A percentile compares a stretch with the other conserved stretches of the same genome.
Evolutionary conservation across 2,888 invertebrate species (phyloP).

Genomic region (Alloplasta piceator): DNA sequence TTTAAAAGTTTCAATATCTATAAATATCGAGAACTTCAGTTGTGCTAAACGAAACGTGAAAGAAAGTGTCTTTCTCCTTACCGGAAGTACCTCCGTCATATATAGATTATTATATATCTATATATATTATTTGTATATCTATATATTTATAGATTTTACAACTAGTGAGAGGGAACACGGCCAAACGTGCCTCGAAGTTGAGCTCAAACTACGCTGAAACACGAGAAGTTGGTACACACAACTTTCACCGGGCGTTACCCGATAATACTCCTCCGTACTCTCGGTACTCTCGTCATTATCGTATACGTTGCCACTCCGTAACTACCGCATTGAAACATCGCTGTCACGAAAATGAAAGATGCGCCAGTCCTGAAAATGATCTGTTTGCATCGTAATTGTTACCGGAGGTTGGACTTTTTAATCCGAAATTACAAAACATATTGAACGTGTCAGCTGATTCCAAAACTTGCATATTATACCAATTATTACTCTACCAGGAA

Average conservation of each 20-base stretch:
- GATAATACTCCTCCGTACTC: conserved; percentile 35
- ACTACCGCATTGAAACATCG: background rate
- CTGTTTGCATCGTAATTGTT: no score
- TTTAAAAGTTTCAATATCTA: conserved; percentile 1
- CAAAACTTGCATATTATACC: no score
- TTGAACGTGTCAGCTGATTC: no score
- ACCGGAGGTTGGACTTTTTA: no score
- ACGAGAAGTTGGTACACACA: conserved; percentile 58
- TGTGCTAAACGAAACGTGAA: no score
- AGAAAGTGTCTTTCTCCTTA: conserved; percentile 17
- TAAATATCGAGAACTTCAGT: no score
- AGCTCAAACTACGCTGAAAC: conserved; percentile 48
- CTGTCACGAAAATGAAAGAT: background rate
- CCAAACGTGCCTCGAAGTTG: conserved; percentile 21
- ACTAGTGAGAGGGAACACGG: conserved; percentile 4
- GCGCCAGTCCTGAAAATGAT: no score
- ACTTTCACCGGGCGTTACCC: conserved; percentile 60
- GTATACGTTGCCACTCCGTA: conserved; percentile 40
- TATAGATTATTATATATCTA: no score
- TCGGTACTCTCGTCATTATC: conserved; percentile 56
- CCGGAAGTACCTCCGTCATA: conserved; percentile 26
- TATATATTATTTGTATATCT: no score
- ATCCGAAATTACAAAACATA: no score
- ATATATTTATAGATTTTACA: no score
- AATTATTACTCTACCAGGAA: no score